Conservation (phyloP, 2,113 vertebrate species). For the Lepus timidus region DNA sequence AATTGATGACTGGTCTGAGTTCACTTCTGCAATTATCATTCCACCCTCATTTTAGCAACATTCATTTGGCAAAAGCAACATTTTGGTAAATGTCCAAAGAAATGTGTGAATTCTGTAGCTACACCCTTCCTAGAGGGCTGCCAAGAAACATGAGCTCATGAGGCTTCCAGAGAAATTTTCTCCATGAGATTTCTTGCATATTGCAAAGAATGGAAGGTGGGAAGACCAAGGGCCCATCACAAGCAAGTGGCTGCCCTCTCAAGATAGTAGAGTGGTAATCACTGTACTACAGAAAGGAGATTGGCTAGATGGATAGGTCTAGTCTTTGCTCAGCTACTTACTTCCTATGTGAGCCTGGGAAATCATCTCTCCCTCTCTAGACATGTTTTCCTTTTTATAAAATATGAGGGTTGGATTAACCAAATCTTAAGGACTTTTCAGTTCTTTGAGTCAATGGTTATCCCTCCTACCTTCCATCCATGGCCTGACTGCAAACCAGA, state of each 20-base stretch:
- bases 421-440: not conserved
- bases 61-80: conserved; percentile 66
- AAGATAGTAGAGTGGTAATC: not conserved
- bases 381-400: not conserved
- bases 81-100: conserved; percentile 51
- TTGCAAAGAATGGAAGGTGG: not conserved
- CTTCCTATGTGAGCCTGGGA: not conserved
- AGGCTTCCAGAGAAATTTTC: not conserved
- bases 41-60: conserved; percentile 18
- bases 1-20: not conserved
- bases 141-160: not conserved
- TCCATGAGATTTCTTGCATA: conserved; percentile 4
- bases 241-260: not conserved
- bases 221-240: not conserved
- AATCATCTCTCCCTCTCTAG: not conserved
- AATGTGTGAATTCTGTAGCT: conserved; percentile 24
- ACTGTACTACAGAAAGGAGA: not conserved
- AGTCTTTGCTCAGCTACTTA: not conserved
- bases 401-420: not conserved
- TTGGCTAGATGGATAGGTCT: not conserved
- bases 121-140: not conserved
- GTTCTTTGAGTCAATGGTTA: not conserved
- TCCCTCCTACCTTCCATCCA: not conserved
- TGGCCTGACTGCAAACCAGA: conserved; percentile 49
- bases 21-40: conserved; percentile 30